Evolutionary conservation across 2,113 vertebrate genomes (phyloP), one percentile per base, ranked within the genome.

Genomic region (Amblyopsis rosae): DNA sequence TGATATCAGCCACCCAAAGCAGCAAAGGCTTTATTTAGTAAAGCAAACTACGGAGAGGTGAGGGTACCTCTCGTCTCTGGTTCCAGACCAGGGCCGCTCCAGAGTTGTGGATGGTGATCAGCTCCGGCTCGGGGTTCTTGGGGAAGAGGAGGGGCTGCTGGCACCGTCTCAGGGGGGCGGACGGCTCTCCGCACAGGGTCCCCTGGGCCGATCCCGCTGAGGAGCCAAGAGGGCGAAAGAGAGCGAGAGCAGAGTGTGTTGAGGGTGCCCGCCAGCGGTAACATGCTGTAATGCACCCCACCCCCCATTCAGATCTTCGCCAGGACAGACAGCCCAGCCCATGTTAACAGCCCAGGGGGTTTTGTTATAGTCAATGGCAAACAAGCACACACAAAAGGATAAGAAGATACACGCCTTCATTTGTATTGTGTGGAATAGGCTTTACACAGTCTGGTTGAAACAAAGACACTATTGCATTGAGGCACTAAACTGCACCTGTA

Each of bases 161-260:
- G 85, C 91, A 92, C 26, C 93, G 86, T 73, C 93, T 92, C 53
- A 94, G 85, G 3, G 93, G 93, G 76, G 92, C 92, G 0, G 93
- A 94, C 4, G 88, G 88, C 72, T 94, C 93, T 0, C 93, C 93
- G 19, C 93, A 93, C 65, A 94, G 77, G 60, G 92, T 90, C 26
- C 93, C 93, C 32, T 75, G 73, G 0, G 93, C 83, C 0, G 82
- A 65, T 6, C 92, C 93, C 41, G 68, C 92, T 93, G 82, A 50
- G 13, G 9, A 45, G 66, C 59, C 50, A 35, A 76, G 15, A 73
- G 15, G 50, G 13, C 60, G 33, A 73, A 1, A 26, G 11, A 67
- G 1, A 54, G 32, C 54, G 62, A 9, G n/a, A 72, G 41, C 60
- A 26, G 16, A 1, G 0, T 11, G 49, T 3, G 15, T 9, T 56